A percentile compares a stretch with the other conserved stretches of the same genome.
Conservation (phyloP, 2,888 invertebrate species). For the Scaptomyza reducta region DNA sequence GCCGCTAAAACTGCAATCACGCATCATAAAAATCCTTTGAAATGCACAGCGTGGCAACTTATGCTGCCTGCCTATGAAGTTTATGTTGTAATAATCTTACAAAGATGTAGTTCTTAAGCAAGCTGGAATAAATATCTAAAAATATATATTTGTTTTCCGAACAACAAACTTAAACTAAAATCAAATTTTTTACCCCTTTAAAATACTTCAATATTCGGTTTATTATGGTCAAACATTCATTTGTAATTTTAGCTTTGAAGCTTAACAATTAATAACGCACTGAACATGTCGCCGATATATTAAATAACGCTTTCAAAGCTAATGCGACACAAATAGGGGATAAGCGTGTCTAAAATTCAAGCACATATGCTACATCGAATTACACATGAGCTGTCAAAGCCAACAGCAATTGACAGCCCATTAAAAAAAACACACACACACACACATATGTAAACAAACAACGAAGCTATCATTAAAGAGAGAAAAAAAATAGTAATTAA, state of each 20-base stretch:
- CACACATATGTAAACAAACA: too few relatives aligned
- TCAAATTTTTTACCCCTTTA: too few relatives aligned
- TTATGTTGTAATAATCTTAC: conserved; percentile 10
- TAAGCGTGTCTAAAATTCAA: conserved; percentile 19
- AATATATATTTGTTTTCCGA: too few relatives aligned
- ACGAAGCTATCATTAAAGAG: background rate
- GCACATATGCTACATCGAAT: conserved; percentile 45
- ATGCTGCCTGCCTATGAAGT: conserved; percentile 6
- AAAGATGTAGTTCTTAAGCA: conserved; percentile 12
- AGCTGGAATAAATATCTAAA: too few relatives aligned
- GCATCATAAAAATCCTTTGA: conserved; percentile 50
- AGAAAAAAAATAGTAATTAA: conserved; percentile 61
- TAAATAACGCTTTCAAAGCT: background rate
- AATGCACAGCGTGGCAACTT: conserved; percentile 33
- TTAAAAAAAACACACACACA: conserved; percentile 42
- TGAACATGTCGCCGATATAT: background rate
- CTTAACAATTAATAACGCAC: background rate
- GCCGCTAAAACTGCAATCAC: conserved; percentile 4
- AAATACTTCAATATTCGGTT: too few relatives aligned
- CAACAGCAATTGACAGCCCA: conserved; percentile 62
- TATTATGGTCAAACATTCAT: background rate
- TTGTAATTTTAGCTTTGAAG: background rate
- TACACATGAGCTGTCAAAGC: conserved; percentile 56
- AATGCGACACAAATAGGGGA: background rate
- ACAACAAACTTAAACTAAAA: too few relatives aligned